Base-by-base conservation (phyloP, 2,113 vertebrate genomes). In the Antennarius striatus region DNA sequence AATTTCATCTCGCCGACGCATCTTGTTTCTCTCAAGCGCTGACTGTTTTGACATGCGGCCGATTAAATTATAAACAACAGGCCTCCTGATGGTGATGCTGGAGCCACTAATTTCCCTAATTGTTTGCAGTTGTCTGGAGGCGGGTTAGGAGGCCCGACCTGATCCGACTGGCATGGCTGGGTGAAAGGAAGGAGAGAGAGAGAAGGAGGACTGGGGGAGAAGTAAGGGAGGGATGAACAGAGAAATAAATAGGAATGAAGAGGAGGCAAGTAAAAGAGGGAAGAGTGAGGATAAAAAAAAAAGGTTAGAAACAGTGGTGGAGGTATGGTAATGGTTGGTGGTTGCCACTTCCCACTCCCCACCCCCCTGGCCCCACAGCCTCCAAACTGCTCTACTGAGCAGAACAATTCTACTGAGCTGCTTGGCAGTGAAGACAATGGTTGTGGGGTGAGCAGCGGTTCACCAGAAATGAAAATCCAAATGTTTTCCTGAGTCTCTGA, bases 21-120 rank as follows among this genome's bases (percentile, higher is more conserved):
- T 99, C 98, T 99, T 98, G 98, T 98, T 99, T 98, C 98, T 98
- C 98, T 99, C 97, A 99, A 98, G 95, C 93, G 91, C 94, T 95
- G 98, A 98, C 96, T 99, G 98, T 98, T 99, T 99, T 98, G 98
- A 99, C 98, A 98, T 99, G 97, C 96, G 94, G 94, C 95, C 96
- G 95, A 99, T 99, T 98, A 99, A 97, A 98, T 98, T 98, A 99
- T 98, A 99, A 99, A 99, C 98, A 99, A 98, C 96, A 97, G 95
- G 95, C 95, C 96, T 96, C 96, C 96, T 98, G 98, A 98, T 98
- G 98, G 96, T 97, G 96, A 96, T 95, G 96, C 94, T 97, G 98
- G 98, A 99, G 98, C 98, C 98, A 98, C 98, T 99, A 96, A 99
- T 99, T 99, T 97, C 93, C 96, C 96, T 98, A 98, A 99, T 99